A percentile compares a stretch with the other conserved stretches of the same genome.
These are phyloP conservation scores for Ditylenchus weischeri DNA, from an alignment of 2,888 invertebrate genomes.

Conservation along the genomic window DNA sequence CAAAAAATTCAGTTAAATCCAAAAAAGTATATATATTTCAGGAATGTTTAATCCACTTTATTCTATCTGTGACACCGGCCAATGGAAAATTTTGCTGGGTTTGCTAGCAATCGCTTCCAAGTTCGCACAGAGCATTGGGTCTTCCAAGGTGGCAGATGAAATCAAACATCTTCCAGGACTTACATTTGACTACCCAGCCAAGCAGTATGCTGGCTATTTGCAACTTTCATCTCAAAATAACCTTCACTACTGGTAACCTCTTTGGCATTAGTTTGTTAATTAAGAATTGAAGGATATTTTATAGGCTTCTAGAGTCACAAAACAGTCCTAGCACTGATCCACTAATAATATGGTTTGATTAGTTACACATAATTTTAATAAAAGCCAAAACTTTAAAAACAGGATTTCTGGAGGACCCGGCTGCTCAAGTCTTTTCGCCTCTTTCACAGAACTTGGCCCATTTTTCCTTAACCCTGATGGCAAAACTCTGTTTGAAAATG, in stretches of 20 bases:
- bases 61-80: too few relatives aligned
- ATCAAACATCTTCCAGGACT: constrained; percentile 36
- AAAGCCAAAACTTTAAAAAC: constrained; percentile 6
- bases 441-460: constrained; percentile 47
- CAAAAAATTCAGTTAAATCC: too few relatives aligned
- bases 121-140: too few relatives aligned
- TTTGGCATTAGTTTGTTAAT: not conserved
- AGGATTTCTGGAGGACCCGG: constrained; percentile 39
- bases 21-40: too few relatives aligned
- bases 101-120: too few relatives aligned
- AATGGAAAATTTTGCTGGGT: too few relatives aligned
- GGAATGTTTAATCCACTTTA: too few relatives aligned
- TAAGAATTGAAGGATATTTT: constrained; percentile 6
- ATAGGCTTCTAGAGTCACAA: constrained; percentile 52
- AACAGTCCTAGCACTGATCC: constrained; percentile 60
- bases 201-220: constrained; percentile 61
- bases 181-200: constrained; percentile 56
- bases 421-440: constrained; percentile 45
- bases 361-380: constrained; percentile 20
- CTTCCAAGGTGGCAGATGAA: not conserved
- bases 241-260: constrained; percentile 60
- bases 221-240: constrained; percentile 48
- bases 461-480: constrained; percentile 51
- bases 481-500: constrained; percentile 46
- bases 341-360: constrained; percentile 60